Conservation (phyloP, 1,140 invertebrate genomes). For the Anthonomus grandis region DNA sequence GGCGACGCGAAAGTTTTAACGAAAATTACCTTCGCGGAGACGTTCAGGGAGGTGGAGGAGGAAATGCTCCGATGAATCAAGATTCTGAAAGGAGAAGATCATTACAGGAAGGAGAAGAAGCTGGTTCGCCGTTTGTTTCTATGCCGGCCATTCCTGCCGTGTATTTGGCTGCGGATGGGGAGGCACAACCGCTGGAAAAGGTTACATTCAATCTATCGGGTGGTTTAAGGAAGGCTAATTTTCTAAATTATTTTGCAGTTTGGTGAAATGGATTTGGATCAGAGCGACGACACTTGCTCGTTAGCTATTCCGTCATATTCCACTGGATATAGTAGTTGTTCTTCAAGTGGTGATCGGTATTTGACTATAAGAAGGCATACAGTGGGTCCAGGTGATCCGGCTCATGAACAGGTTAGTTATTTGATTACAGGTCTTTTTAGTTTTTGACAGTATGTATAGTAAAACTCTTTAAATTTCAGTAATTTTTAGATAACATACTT, state of each 20-base stretch:
- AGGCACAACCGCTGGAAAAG: constrained; percentile 62
- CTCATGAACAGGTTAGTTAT: constrained; percentile 63
- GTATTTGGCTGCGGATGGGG: constrained; percentile 52
- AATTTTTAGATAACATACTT: too few relatives aligned
- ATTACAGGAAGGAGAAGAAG: constrained; percentile 46
- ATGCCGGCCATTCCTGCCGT: constrained; percentile 60
- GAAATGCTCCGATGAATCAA: not conserved
- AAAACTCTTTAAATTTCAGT: too few relatives aligned
- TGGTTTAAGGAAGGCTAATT: not conserved
- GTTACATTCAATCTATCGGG: constrained; percentile 43
- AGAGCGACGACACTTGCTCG: constrained; percentile 52
- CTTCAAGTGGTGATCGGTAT: constrained; percentile 44
- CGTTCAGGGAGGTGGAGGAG: constrained; percentile 32
- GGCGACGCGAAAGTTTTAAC: constrained; percentile 40
- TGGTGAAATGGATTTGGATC: constrained; percentile 60
- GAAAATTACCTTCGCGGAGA: constrained; percentile 41
- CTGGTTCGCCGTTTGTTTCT: constrained; percentile 55
- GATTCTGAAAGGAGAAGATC: constrained; percentile 25
- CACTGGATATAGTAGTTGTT: constrained; percentile 37
- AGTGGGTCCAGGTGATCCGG: constrained; percentile 85
- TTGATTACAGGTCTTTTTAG: not conserved
- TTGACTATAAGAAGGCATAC: constrained; percentile 74
- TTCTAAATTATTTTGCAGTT: constrained; percentile 50
- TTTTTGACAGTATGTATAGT: too few relatives aligned
- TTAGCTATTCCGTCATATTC: constrained; percentile 39